phyloP scores from a whole-genome alignment of 1,140 invertebrate genomes.

The Dendroctonus ponderosae region DNA sequence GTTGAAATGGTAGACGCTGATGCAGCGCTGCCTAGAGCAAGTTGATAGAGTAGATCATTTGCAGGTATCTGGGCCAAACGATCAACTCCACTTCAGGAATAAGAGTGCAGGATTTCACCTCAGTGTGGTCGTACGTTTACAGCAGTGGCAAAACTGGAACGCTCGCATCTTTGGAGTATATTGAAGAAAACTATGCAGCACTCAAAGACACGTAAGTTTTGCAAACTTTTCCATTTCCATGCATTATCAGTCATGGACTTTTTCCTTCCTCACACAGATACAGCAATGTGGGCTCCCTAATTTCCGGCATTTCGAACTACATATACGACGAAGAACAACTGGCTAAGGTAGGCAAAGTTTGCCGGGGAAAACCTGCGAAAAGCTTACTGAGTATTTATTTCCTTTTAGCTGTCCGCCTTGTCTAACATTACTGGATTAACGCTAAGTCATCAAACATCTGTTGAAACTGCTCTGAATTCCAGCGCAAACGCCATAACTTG shows the following conservation, averaged over 20 bases:
- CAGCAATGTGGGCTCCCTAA: conserved; percentile 16
- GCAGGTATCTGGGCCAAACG: conserved; percentile 44
- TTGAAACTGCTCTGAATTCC: conserved; percentile 1
- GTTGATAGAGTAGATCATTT: conserved; percentile 9
- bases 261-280: neutral
- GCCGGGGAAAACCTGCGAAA: neutral
- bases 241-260: neutral
- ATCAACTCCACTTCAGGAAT: conserved; percentile 50
- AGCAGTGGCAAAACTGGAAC: conserved; percentile 50
- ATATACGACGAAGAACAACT: conserved; percentile 19
- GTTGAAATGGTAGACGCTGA: conserved; percentile 49
- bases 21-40: neutral
- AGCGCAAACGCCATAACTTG: neutral
- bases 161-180: conserved; percentile 52
- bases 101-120: conserved; percentile 50
- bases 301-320: conserved; percentile 22
- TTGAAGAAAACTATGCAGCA: conserved; percentile 41
- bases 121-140: conserved; percentile 52
- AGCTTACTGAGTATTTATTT: neutral
- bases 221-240: neutral
- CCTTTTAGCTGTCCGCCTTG: conserved; percentile 12
- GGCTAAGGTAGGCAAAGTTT: conserved; percentile 7
- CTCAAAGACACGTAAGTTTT: conserved; percentile 11
- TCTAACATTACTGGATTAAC: conserved; percentile 3
- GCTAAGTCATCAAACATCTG: conserved; percentile 2